Evolutionary conservation across 2,888 invertebrate genomes (phyloP), one percentile per base, ranked within the genome.

Genomic region (Pterobdella sp.): DNA sequence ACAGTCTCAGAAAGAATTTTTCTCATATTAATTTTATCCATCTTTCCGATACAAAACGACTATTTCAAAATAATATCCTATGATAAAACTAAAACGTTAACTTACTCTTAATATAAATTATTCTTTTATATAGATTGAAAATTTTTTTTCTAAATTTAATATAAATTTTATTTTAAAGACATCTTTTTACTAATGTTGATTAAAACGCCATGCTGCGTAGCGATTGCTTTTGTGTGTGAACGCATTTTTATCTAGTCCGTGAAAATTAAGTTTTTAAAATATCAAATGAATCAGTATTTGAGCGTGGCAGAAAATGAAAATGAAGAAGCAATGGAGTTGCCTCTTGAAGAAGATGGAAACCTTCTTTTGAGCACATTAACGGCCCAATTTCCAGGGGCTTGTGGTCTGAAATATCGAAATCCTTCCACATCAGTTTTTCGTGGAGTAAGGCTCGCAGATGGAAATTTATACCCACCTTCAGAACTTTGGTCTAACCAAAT

Each of bases 331-430:
- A 94, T 97, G 79, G 97, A 97, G 86, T 87, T 97, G 79, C 97
- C 96, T n/a, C 90, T 91, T 75, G 96, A 97, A 86, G 89, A 91
- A 80, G 95, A 97, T 86, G 91, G 92, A 75, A 93, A 93, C 32
- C 85, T 97, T 76, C 86, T 95, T 76, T 86, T 98, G 80, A 91
- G 94, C 74, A 98, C 98, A n/a, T 86, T 99, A 74, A 90, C 93
- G 78, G 96, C 94, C 68, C 95, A 97, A 84, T 98, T 94, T 86
- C 97, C 97, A 74, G 96, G 96, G 77, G 91, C 95, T 65, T 94
- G 93, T 84, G 98, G 98, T 37, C 87, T 98, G 73, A 98, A 98
- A 87, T 98, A 93, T 86, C 89, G 94, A 76, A 94, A 94, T 84
- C 90, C 92, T 42, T 95, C 94, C 72, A 81, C 81, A 14, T 81